phyloP scores from a whole-genome alignment of 2,797 vertebrate species.

The Acropternis orthonyx region DNA sequence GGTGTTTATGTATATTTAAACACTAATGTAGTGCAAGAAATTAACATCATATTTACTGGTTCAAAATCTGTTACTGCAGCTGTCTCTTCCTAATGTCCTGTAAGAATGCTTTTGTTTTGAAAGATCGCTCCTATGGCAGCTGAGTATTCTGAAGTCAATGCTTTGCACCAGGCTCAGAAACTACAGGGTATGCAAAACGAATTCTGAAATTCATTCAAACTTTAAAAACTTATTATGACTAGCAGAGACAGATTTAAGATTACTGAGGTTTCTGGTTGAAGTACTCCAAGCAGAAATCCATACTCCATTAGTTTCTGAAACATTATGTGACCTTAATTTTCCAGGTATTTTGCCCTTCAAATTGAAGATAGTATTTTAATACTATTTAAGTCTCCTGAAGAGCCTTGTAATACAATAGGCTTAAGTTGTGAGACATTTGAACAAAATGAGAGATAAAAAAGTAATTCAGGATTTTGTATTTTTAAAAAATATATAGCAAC shows the following conservation, averaged over 20 bases:
- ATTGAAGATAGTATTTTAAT: slow-evolving; percentile 74
- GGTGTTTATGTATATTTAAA: neutral
- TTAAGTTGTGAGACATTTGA: slow-evolving; percentile 68
- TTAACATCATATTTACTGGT: neutral
- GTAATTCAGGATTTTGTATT: slow-evolving; percentile 24
- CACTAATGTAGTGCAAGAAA: neutral
- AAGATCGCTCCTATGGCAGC: neutral
- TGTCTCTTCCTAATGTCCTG: slow-evolving; percentile 15
- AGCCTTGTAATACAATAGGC: slow-evolving; percentile 52
- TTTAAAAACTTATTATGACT: slow-evolving; percentile 66
- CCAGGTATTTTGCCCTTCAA: slow-evolving; percentile 75
- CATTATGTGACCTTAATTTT: slow-evolving; percentile 77
- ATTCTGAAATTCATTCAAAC: slow-evolving; percentile 68
- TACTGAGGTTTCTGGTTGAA: slow-evolving; percentile 72
- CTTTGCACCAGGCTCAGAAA: slow-evolving; percentile 55
- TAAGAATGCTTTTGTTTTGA: slow-evolving; percentile 23
- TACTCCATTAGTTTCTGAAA: slow-evolving; percentile 74
- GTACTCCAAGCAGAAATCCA: slow-evolving; percentile 72
- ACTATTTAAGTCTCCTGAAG: slow-evolving; percentile 66
- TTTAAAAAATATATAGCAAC: slow-evolving; percentile 13
- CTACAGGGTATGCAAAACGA: slow-evolving; percentile 44
- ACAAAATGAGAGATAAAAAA: slow-evolving; percentile 69
- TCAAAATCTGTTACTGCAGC: slow-evolving; percentile 1
- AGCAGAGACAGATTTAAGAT: slow-evolving; percentile 71
- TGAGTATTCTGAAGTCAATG: slow-evolving; percentile 28